phyloP scores from a whole-genome alignment of 37 sponge, comb jelly and placozoan species.

The Corticium candelabrum region DNA sequence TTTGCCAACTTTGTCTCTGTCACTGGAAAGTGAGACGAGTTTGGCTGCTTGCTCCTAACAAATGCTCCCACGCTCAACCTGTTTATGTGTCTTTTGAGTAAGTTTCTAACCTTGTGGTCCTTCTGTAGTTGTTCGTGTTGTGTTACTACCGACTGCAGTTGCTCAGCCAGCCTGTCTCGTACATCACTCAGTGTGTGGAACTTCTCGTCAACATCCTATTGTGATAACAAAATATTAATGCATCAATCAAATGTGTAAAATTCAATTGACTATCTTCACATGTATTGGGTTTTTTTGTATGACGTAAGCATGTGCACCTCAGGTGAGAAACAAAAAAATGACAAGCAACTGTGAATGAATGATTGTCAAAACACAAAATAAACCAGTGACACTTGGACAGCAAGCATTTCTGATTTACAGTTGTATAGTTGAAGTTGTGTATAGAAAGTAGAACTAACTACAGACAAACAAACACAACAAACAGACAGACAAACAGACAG shows the following conservation, averaged over 20 bases:
- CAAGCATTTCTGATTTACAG: too few relatives aligned
- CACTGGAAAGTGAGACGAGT: neutral
- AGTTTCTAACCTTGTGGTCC: conserved; percentile 15
- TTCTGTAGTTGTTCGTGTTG: conserved; percentile 5
- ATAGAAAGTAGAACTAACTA: too few relatives aligned
- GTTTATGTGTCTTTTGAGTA: conserved; percentile 8
- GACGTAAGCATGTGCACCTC: too few relatives aligned
- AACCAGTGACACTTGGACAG: too few relatives aligned
- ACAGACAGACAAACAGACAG: too few relatives aligned
- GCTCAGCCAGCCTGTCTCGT: neutral
- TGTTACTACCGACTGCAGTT: conserved; percentile 6
- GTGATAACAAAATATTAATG: neutral
- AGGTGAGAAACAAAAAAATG: too few relatives aligned
- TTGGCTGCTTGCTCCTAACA: neutral
- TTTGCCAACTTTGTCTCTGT: neutral
- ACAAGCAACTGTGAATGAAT: too few relatives aligned
- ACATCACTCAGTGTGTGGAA: neutral
- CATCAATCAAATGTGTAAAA: neutral
- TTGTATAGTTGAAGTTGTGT: too few relatives aligned
- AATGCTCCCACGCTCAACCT: neutral
- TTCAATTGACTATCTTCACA: too few relatives aligned
- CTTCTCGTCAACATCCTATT: neutral
- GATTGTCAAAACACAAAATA: too few relatives aligned
- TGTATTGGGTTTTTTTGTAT: too few relatives aligned
- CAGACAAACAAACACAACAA: too few relatives aligned